Evolutionary conservation across 2,888 invertebrate genomes (phyloP), one percentile per base, ranked within the genome.

Genomic region (Tenthredo distinguenda): DNA sequence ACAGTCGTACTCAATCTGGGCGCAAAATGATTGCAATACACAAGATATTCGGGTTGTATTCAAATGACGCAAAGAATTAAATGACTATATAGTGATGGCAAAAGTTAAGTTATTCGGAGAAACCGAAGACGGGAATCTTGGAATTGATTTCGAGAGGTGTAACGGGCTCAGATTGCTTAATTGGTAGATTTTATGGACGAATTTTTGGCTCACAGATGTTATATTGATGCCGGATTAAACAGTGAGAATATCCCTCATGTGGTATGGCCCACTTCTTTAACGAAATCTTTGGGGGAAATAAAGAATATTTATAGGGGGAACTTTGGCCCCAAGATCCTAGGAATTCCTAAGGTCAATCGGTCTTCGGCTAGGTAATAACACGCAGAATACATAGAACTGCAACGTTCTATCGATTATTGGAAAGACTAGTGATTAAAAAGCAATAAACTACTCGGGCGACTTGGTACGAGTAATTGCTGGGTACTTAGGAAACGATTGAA

Each of bases 401-500:
- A 55, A 37, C n/a, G 81, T 81, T 40, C 58, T 26, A 81, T 81
- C 40, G 81, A 40, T 62, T 81, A 62, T 81, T 40, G 37, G 58
- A 81, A 81, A 62, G 10, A 34, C 62, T n/a, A 18, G 81, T 40
- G 58, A 81, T 62, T 62, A 81, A 62, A 81, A 62, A 62, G 58
- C 81, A 81, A 81, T 62, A 81, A 81, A 81, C 26, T 12, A 62
- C n/a, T 40, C 62, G 81, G 26, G n/a, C 18, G 10, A 40, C 37
- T 62, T 15, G 58, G 58, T 37, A 62, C 21, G n/a, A 81, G 58
- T 81, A 62, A 81, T 81, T 26, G 58, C 58, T 62, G 62, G 21
- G 58, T 81, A 81, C 58, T 81, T 62, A 81, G 62, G 62, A 81
- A 81, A 21, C 58, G 62, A 81, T 81, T 62, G 62, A 81, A 37